Percentiles rank a stretch among this genome's conserved stretches.
These are phyloP conservation scores for Sarcoramphus papa DNA, from an alignment of 2,797 vertebrate genomes.

Conservation along the genomic window DNA sequence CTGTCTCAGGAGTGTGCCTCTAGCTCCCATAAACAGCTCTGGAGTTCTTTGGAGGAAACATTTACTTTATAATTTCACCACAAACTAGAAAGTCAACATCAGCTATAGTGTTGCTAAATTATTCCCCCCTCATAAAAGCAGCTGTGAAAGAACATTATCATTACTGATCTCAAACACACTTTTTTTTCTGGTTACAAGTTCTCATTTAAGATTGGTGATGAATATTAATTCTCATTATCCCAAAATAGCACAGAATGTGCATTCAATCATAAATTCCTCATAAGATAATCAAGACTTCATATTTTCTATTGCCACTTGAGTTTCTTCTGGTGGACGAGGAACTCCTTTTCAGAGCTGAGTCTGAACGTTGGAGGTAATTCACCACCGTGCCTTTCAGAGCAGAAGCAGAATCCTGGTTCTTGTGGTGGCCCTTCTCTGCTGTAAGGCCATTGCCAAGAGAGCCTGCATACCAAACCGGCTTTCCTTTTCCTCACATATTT, in stretches of 20 bases:
- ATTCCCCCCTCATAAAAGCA: constrained; percentile 11
- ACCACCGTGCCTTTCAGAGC: background rate
- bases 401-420: background rate
- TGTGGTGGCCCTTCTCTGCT: background rate
- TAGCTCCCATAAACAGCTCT: background rate
- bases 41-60: background rate
- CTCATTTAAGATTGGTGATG: background rate
- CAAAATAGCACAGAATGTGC: background rate
- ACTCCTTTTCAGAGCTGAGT: background rate
- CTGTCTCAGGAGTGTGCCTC: background rate
- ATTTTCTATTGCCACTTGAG: background rate
- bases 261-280: background rate
- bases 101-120: background rate
- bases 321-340: background rate
- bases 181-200: background rate
- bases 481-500: background rate
- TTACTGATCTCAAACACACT: background rate
- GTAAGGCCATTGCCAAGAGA: background rate
- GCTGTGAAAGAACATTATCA: constrained; percentile 2
- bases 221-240: constrained; percentile 3
- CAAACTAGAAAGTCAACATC: background rate
- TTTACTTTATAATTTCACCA: background rate
- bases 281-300: background rate
- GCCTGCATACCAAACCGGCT: background rate
- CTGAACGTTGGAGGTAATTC: background rate